Evolutionary conservation across 2,888 invertebrate genomes (phyloP), one percentile per base, ranked within the genome.

Genomic region (Chelonus formosanus): DNA sequence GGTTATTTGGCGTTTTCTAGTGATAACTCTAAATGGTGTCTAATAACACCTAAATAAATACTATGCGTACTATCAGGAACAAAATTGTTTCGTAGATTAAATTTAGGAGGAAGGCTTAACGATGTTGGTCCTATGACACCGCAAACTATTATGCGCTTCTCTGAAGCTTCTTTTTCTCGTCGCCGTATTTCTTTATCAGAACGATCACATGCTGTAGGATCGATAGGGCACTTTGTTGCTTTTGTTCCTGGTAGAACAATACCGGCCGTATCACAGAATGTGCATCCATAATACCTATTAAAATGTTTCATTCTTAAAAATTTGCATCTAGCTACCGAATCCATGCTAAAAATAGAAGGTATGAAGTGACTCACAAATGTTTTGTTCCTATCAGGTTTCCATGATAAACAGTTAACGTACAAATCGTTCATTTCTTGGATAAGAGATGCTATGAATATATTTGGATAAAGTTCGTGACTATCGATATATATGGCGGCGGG

Each of bases 261-360:
- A 6, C 40, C 67, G 32, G 43, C 7, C 0, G 62, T 55, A n/a
- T 58, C 57, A 59, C 72, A 72, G 35, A 58, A 67, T 7, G 61
- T 63, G 20, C 70, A 72, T 3, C 71, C 67, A 65, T 58, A 59
- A 10, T 55, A 8, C 0, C 68, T 70, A 34, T 72, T 70, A 5
- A 36, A 71, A n/a, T 67, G 68, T 5, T 36, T 68, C 62, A 70
- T 72, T 0, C 58, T 8, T 4, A 68, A 7, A 2, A 70, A 6
- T 8, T 20, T 5, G 4, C 64, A 4, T 47, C 70, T 44, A 47
- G 71, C 69, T 4, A 52, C 64, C 4, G 71, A 65, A 59, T 73
- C 71, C 3, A 59, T 52, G 3, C 47, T 58, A 4, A 44, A 47
- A 3, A 63, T 50, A 3, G 48, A n/a, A 5, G 56, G 59, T 4